These are phyloP conservation scores for Oscheius myriophilus DNA, from an alignment of 2,888 invertebrate species.

Conservation along the genomic window DNA sequence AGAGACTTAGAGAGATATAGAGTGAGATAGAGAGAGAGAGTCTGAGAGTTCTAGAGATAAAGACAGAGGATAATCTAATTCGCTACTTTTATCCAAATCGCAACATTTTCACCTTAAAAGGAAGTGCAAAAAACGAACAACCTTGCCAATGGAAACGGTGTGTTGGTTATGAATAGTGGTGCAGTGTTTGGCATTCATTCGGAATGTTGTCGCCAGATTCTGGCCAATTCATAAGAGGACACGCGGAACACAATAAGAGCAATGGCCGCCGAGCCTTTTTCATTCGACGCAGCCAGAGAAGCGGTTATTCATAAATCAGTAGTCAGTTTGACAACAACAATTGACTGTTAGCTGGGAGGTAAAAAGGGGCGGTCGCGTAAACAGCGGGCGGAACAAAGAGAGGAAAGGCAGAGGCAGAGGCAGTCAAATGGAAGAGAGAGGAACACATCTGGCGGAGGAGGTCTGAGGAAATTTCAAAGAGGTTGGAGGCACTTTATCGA, in stretches of 20 bases:
- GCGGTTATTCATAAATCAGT: too few relatives aligned
- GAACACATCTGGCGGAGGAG: conserved; percentile 3
- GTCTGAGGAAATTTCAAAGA: neutral
- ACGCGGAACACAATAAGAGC: neutral
- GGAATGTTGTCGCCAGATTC: neutral
- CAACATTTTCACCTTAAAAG: neutral
- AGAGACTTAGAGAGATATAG: too few relatives aligned
- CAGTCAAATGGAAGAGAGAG: conserved; percentile 1
- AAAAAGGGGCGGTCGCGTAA: neutral
- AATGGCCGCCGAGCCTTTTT: too few relatives aligned
- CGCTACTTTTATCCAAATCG: too few relatives aligned
- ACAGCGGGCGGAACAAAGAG: neutral
- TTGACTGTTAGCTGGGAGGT: conserved; percentile 13
- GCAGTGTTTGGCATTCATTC: conserved; percentile 28
- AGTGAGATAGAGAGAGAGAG: too few relatives aligned
- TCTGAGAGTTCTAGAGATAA: too few relatives aligned
- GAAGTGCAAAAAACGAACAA: conserved; percentile 31
- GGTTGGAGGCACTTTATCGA: neutral
- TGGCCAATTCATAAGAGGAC: too few relatives aligned
- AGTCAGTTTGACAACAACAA: conserved; percentile 8
- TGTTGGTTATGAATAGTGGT: neutral
- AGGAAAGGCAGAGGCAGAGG: conserved; percentile 8
- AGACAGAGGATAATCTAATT: too few relatives aligned
- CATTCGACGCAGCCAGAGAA: neutral
- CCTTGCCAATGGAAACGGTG: too few relatives aligned